These are phyloP conservation scores for Caradrina clavipalpis DNA, from an alignment of 2,888 invertebrate species.

Conservation along the genomic window DNA sequence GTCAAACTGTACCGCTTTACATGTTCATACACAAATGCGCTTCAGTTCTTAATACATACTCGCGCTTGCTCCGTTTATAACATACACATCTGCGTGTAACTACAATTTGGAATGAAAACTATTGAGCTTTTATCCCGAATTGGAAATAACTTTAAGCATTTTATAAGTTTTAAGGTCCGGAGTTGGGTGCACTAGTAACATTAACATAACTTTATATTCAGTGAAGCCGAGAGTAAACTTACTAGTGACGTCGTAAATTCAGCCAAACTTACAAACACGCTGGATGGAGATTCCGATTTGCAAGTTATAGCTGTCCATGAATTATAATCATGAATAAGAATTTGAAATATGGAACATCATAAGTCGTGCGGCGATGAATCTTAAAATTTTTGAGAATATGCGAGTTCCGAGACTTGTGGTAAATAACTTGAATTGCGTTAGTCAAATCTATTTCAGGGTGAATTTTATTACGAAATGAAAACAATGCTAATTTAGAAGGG, in stretches of 20 bases:
- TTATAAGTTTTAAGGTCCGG: constrained; percentile 85
- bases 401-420: constrained; percentile 3
- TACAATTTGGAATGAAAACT: too few species aligned
- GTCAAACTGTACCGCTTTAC: constrained; percentile 1
- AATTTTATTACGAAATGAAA: too few species aligned
- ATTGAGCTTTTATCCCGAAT: constrained; percentile 73
- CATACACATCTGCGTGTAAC: constrained; percentile 45
- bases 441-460: background rate
- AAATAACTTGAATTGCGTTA: background rate
- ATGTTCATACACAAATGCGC: constrained; percentile 28
- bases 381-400: constrained; percentile 11
- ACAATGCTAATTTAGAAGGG: background rate
- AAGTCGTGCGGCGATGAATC: constrained; percentile 39
- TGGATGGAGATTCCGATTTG: constrained; percentile 83
- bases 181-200: constrained; percentile 82
- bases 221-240: constrained; percentile 84
- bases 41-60: constrained; percentile 33
- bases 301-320: constrained; percentile 83
- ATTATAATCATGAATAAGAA: constrained; percentile 73
- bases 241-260: constrained; percentile 88
- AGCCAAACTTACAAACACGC: constrained; percentile 85
- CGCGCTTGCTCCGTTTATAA: constrained; percentile 32
- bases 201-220: constrained; percentile 90
- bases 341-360: constrained; percentile 66
- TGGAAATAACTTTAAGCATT: constrained; percentile 81